Evolutionary conservation across 2,113 vertebrate genomes (phyloP).

Genomic region (Myanophis thanlyinensis): DNA sequence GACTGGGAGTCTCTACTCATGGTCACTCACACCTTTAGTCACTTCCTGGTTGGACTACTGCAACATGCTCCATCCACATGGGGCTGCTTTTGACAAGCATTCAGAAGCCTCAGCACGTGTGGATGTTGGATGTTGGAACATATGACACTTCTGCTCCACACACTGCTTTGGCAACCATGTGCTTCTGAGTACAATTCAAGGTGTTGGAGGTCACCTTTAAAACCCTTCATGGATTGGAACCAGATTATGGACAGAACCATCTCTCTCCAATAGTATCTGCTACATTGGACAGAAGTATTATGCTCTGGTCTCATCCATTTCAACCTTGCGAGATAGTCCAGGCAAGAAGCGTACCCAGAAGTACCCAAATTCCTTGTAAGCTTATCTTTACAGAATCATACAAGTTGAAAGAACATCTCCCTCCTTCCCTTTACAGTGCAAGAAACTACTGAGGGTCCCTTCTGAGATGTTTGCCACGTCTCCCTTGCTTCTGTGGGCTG

Average conservation of each 20-base stretch:
- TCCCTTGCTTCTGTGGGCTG: not conserved
- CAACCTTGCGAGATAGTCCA: not conserved
- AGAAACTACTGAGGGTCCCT: not conserved
- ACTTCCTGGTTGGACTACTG: not conserved
- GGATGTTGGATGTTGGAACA: not conserved
- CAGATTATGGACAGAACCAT: not conserved
- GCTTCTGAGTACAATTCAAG: not conserved
- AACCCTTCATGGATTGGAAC: not conserved
- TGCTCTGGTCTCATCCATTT: not conserved
- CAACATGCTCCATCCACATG: not conserved
- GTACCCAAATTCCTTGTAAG: not conserved
- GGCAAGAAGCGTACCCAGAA: not conserved
- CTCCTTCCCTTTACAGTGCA: not conserved
- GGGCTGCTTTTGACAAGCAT: not conserved
- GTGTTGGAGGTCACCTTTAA: not conserved
- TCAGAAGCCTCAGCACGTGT: not conserved
- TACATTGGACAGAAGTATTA: not conserved
- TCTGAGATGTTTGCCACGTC: not conserved
- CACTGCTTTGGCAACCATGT: not conserved
- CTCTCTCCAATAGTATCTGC: not conserved
- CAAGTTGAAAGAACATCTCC: not conserved
- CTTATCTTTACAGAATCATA: not conserved
- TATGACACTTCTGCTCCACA: not conserved
- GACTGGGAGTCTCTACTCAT: not conserved
- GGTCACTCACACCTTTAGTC: not conserved